A percentile compares a stretch with the other conserved stretches of the same genome.
phyloP scores from a whole-genome alignment of 2,888 invertebrate species.

The Tenthredo livida region DNA sequence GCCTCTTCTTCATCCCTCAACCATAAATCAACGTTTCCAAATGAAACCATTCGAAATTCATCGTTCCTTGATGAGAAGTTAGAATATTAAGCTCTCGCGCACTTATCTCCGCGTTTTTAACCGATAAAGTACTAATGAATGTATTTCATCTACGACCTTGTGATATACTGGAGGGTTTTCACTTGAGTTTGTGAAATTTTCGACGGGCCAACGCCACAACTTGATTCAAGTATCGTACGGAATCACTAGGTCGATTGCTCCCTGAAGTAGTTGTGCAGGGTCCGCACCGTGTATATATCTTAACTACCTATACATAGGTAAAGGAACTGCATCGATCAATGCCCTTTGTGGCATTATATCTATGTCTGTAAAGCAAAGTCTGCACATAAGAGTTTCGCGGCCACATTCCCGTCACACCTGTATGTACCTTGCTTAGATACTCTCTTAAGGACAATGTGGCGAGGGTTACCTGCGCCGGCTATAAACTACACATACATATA shows the following conservation, averaged over 20 bases:
- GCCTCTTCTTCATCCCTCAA: no score
- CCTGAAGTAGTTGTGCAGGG: background rate
- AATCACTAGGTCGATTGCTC: constrained; percentile 31
- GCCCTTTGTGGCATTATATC: constrained; percentile 18
- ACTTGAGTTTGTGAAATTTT: constrained; percentile 20
- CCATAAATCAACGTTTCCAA: no score
- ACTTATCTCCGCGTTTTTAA: no score
- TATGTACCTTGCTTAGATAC: background rate
- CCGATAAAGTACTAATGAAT: no score
- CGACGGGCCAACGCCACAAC: constrained; percentile 32
- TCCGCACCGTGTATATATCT: background rate
- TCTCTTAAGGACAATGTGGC: background rate
- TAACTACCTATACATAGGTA: background rate
- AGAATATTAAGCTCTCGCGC: no score
- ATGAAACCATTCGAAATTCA: no score
- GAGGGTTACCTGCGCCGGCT: background rate
- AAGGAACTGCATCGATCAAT: constrained; percentile 49
- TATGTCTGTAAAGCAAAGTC: constrained; percentile 31
- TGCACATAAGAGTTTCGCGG: constrained; percentile 11
- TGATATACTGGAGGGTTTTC: background rate
- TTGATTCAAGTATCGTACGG: constrained; percentile 12
- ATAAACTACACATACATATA: background rate
- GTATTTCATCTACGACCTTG: background rate
- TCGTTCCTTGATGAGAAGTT: no score
- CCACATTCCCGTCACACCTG: background rate